phyloP scores from a whole-genome alignment of 1,140 invertebrate genomes.

The Saccostrea glomerata region DNA sequence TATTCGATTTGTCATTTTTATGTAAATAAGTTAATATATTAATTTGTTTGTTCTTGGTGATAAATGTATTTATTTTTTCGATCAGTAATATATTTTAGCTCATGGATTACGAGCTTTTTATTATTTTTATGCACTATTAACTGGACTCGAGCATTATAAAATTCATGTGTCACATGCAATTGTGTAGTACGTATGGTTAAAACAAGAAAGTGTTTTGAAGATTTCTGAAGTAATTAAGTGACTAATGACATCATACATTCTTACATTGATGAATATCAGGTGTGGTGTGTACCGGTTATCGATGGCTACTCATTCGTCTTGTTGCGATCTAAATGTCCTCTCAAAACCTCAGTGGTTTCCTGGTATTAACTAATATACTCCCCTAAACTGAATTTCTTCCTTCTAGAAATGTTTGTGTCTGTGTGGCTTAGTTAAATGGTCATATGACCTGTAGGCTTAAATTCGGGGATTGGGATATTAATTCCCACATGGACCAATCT shows the following conservation, averaged over 20 bases:
- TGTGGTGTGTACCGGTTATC: neutral
- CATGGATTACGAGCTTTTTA: no score
- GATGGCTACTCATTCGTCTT: conserved; percentile 19
- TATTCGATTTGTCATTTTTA: no score
- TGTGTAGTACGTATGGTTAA: neutral
- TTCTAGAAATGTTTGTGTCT: neutral
- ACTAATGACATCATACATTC: neutral
- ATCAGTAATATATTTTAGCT: no score
- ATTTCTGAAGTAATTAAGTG: neutral
- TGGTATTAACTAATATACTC: neutral
- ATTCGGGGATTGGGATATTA: neutral
- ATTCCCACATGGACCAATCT: neutral
- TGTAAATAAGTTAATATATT: no score
- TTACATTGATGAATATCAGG: neutral
- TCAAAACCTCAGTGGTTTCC: neutral
- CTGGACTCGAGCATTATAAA: no score
- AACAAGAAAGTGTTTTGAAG: neutral
- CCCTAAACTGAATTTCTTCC: neutral
- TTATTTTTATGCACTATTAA: no score
- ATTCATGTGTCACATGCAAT: no score
- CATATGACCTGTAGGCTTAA: neutral
- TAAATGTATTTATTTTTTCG: no score
- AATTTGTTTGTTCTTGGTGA: no score
- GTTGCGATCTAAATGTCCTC: conserved; percentile 6
- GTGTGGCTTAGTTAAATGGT: neutral